phyloP scores from a whole-genome alignment of 2,113 vertebrate genomes.

The Holacanthus passer region DNA sequence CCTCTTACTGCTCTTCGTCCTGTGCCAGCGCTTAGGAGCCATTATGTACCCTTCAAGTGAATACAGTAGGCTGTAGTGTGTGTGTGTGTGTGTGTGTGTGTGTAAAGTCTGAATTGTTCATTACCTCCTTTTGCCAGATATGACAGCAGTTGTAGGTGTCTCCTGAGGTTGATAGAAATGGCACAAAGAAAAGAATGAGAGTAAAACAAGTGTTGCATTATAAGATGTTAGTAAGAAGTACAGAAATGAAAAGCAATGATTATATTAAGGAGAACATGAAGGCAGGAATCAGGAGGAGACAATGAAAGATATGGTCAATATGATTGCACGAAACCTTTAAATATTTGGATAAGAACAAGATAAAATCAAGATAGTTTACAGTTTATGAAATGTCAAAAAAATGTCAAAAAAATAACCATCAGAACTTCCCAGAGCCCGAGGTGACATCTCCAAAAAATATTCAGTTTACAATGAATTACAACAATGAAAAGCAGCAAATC shows the following conservation, averaged over 20 bases:
- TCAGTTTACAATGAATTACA: neutral
- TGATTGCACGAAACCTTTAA: neutral
- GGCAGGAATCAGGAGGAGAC: neutral
- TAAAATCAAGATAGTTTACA: neutral
- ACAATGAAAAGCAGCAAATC: neutral
- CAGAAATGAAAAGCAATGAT: neutral
- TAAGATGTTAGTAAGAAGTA: neutral
- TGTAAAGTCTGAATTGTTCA: neutral
- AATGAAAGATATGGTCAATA: neutral
- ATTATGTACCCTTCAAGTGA: conserved; percentile 45
- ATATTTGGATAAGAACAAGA: neutral
- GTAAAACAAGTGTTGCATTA: neutral
- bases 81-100: conserved; percentile 7
- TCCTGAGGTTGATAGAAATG: neutral
- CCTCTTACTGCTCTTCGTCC: conserved; percentile 77
- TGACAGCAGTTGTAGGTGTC: neutral
- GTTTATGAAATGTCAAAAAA: neutral
- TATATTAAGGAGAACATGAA: neutral
- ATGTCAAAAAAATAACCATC: neutral
- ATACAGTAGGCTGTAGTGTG: neutral
- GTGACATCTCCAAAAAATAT: neutral
- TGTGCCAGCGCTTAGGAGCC: conserved; percentile 61
- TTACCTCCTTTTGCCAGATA: neutral
- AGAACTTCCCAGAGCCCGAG: neutral
- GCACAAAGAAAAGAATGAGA: neutral